Conservation (phyloP, 2,888 invertebrate genomes). For the Thera britannica region DNA sequence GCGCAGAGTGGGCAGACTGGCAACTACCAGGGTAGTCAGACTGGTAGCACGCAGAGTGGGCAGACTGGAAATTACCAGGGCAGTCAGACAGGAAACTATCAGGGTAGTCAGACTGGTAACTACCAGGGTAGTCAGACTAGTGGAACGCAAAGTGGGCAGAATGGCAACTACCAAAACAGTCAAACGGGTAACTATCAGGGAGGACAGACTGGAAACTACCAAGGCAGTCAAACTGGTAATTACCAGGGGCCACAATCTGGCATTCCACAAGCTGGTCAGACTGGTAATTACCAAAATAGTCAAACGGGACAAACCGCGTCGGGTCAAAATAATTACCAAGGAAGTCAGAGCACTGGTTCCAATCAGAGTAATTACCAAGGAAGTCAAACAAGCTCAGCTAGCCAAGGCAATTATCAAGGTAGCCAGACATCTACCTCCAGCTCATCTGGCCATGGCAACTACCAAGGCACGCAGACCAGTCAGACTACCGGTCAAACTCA, state of each 20-base stretch:
- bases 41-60: conserved; percentile 16
- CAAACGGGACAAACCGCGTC: conserved; percentile 2
- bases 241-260: conserved; percentile 12
- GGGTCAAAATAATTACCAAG: conserved; percentile 16
- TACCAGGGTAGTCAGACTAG: conserved; percentile 36
- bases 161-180: conserved; percentile 9
- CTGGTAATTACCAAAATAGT: conserved; percentile 8
- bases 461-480: conserved; percentile 12
- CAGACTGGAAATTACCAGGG: background rate
- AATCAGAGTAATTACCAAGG: conserved; percentile 25
- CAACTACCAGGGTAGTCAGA: conserved; percentile 32
- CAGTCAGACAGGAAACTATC: conserved; percentile 25
- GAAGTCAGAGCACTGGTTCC: conserved; percentile 16
- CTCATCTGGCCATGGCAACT: conserved; percentile 17
- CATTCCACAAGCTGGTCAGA: conserved; percentile 1
- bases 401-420: conserved; percentile 29
- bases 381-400: conserved; percentile 22
- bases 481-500: conserved; percentile 20
- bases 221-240: conserved; percentile 10
- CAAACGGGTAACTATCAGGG: conserved; percentile 21
- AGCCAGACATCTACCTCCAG: conserved; percentile 20
- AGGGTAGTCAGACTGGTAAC: conserved; percentile 28
- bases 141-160: conserved; percentile 28
- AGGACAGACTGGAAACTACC: conserved; percentile 13
- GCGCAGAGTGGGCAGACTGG: too few relatives aligned